Conservation (phyloP, 1,140 invertebrate genomes). For the Hydropsyche tenuis region DNA sequence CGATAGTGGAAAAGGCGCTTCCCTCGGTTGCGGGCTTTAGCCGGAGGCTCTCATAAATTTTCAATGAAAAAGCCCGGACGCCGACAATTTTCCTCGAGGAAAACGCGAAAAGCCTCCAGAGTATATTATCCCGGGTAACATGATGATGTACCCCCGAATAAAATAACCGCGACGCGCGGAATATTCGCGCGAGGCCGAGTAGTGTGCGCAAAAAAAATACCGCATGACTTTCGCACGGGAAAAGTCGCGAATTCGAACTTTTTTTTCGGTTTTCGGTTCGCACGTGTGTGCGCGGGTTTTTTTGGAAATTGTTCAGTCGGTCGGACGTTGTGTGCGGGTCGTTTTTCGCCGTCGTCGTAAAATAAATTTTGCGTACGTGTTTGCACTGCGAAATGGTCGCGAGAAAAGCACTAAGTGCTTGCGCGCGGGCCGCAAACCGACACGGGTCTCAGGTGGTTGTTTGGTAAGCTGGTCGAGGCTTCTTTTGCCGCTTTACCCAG, state of each 20-base stretch:
- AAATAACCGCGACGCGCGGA: neutral
- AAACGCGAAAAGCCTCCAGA: slow-evolving; percentile 37
- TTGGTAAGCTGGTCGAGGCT: neutral
- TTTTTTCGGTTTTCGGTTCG: too few species aligned
- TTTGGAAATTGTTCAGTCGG: neutral
- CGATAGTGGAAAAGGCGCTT: neutral
- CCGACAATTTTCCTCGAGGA: slow-evolving; percentile 29
- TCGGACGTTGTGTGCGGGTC: slow-evolving; percentile 7
- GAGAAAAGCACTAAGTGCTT: neutral
- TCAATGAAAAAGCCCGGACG: slow-evolving; percentile 37
- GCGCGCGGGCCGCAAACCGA: neutral
- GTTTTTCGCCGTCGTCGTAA: slow-evolving; percentile 29
- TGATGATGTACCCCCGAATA: slow-evolving; percentile 27
- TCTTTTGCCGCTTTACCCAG: neutral
- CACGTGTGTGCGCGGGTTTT: too few species aligned
- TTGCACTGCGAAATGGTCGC: slow-evolving; percentile 5
- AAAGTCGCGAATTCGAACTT: too few species aligned
- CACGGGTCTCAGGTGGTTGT: neutral
- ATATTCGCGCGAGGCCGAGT: neutral
- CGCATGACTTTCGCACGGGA: too few species aligned
- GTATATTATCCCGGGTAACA: slow-evolving; percentile 32
- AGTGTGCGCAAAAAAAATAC: neutral
- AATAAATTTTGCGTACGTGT: slow-evolving; percentile 33
- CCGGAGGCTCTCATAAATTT: slow-evolving; percentile 33
- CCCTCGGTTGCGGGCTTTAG: slow-evolving; percentile 7